Conservation (phyloP, 1,140 invertebrate genomes). For the Tetraneura akinire region DNA sequence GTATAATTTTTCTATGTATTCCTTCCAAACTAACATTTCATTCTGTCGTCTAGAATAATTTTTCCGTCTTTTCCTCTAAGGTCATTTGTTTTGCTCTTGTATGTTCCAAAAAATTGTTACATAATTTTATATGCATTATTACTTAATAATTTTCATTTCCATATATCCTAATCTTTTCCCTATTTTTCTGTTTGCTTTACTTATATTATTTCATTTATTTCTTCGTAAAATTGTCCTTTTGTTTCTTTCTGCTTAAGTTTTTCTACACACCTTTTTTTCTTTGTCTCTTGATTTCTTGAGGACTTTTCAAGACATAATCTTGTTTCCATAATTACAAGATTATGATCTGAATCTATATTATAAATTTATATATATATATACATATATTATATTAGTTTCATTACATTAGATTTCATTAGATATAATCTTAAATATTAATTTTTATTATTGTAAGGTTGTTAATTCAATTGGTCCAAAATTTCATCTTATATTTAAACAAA, state of each 20-base stretch:
- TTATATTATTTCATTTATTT: slow-evolving; percentile 44
- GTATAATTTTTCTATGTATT: slow-evolving; percentile 52
- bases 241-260: slow-evolving; percentile 33
- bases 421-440: no score
- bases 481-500: no score
- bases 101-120: slow-evolving; percentile 14
- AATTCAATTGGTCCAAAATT: no score
- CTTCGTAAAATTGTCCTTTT: slow-evolving; percentile 43
- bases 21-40: slow-evolving; percentile 40
- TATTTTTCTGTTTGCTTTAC: slow-evolving; percentile 3
- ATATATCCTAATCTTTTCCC: background rate
- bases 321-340: slow-evolving; percentile 29
- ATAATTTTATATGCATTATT: slow-evolving; percentile 43
- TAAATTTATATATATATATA: no score
- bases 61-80: background rate
- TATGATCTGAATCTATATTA: slow-evolving; percentile 36
- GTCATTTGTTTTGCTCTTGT: background rate
- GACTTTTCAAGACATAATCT: slow-evolving; percentile 18
- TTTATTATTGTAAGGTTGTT: no score
- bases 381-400: no score
- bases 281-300: slow-evolving; percentile 25
- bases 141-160: slow-evolving; percentile 1
- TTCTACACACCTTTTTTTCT: slow-evolving; percentile 49
- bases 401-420: no score
- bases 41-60: background rate